Conservation (phyloP, 1,140 invertebrate species). For the Trichomalopsis sarcophagae region DNA sequence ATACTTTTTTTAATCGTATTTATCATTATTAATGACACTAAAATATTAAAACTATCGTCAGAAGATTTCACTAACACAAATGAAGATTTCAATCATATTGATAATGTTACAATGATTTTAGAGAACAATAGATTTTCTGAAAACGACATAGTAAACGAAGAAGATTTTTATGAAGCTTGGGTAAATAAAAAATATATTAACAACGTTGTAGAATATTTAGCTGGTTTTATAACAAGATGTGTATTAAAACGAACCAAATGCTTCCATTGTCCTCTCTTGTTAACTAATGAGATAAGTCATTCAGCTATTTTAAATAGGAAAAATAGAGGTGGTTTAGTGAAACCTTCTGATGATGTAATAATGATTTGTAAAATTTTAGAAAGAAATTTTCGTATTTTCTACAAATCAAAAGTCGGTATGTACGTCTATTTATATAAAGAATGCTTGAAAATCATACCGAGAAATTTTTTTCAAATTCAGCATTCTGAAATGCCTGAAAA, state of each 20-base stretch:
- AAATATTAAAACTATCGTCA: slow-evolving; percentile 24
- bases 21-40: background rate
- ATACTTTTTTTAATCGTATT: too few species aligned
- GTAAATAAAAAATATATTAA: slow-evolving; percentile 18
- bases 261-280: background rate
- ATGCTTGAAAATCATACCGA: too few species aligned
- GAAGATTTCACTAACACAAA: background rate
- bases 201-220: slow-evolving; percentile 4
- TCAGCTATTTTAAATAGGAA: background rate
- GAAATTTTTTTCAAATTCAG: too few species aligned
- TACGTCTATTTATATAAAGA: background rate
- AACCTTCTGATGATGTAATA: slow-evolving; percentile 2
- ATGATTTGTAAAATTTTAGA: slow-evolving; percentile 12
- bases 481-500: too few species aligned
- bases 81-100: background rate
- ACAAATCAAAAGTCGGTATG: slow-evolving; percentile 18
- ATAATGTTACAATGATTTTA: background rate
- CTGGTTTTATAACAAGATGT: background rate
- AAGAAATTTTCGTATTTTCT: background rate
- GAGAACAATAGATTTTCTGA: background rate
- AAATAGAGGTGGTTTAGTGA: slow-evolving; percentile 20
- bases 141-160: background rate
- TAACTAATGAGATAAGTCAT: background rate
- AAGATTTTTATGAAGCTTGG: slow-evolving; percentile 4
- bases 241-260: background rate